Conservation (phyloP, 2,113 vertebrate genomes). For the Suricata suricatta region DNA sequence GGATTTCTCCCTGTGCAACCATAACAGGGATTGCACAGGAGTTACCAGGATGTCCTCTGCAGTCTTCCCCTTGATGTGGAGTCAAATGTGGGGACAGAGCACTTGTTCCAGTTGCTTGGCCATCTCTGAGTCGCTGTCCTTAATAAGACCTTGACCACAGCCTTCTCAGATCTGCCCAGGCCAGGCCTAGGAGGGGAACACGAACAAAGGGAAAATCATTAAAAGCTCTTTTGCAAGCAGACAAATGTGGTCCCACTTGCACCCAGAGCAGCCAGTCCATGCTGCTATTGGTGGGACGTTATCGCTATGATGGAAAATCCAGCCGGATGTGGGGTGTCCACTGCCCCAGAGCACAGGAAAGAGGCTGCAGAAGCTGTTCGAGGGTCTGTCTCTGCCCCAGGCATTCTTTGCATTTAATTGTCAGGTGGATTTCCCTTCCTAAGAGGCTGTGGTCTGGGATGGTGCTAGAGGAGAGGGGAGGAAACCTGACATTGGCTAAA, state of each 20-base stretch:
- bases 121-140: background rate
- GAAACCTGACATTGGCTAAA: constrained; percentile 28
- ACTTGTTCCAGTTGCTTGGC: background rate
- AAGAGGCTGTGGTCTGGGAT: background rate
- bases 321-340: background rate
- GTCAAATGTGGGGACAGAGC: background rate
- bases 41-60: background rate
- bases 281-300: background rate
- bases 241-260: background rate
- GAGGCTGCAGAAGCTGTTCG: background rate
- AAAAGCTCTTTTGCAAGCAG: background rate
- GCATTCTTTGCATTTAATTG: background rate
- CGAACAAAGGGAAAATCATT: background rate
- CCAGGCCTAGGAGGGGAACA: background rate
- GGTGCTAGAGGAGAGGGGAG: background rate
- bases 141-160: background rate
- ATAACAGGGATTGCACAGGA: background rate
- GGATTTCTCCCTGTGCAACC: background rate
- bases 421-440: background rate
- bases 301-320: background rate
- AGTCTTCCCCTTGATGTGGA: fast-evolving
- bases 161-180: background rate
- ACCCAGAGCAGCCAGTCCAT: background rate
- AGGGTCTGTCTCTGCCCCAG: background rate
- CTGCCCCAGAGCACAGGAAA: background rate